Conservation (phyloP, 2,888 invertebrate genomes). For the Tribolium freemani region DNA sequence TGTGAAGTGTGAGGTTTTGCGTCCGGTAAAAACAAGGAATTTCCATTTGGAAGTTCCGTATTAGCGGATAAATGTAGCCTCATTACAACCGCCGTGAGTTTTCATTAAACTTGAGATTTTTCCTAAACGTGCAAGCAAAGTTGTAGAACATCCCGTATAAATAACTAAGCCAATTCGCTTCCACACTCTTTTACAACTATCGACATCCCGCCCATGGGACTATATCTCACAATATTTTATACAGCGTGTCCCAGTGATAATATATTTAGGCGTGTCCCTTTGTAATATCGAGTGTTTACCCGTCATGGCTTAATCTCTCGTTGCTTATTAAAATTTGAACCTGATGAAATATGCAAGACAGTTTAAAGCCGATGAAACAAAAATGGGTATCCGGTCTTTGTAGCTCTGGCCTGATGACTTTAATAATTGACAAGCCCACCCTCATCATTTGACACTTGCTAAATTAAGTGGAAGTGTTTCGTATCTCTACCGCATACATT, state of each 20-base stretch:
- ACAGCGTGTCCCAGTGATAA: neutral
- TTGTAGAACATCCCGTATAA: neutral
- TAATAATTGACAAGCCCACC: neutral
- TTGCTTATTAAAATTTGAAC: neutral
- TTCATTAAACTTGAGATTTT: constrained; percentile 26
- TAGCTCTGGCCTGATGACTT: neutral
- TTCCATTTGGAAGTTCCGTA: constrained; percentile 23
- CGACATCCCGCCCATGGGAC: constrained; percentile 15
- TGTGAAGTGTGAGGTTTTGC: neutral
- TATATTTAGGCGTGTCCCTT: no score
- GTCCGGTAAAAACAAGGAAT: neutral
- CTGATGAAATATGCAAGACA: neutral
- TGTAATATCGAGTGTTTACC: no score
- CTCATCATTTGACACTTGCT: constrained; percentile 14
- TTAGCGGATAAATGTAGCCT: neutral
- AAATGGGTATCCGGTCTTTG: neutral
- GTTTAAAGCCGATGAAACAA: neutral
- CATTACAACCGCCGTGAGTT: constrained; percentile 17
- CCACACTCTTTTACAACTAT: constrained; percentile 25
- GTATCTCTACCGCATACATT: constrained; percentile 13
- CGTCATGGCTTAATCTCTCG: neutral
- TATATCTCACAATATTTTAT: constrained; percentile 22
- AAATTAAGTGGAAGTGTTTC: constrained; percentile 6
- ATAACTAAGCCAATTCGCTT: neutral
- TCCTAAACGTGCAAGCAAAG: neutral